Conservation (phyloP, 2,113 vertebrate genomes). For the Cettia cetti region DNA sequence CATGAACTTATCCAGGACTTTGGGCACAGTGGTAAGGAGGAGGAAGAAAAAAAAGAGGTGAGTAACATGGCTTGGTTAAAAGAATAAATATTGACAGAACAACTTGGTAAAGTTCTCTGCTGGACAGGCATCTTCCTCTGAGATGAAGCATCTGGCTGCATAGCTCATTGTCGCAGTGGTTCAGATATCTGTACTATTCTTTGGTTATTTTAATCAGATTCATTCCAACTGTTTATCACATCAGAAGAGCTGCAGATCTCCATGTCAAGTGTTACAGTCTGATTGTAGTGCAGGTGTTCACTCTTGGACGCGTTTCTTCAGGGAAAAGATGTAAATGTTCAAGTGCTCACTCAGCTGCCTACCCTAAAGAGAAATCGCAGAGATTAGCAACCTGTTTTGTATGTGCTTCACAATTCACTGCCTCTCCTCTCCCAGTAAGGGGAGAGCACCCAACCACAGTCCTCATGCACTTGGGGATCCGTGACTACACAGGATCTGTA, state of each 20-base stretch:
- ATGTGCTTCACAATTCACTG: not conserved
- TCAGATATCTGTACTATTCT: not conserved
- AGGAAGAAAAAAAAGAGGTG: not conserved
- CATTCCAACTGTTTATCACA: not conserved
- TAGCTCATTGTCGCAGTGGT: not conserved
- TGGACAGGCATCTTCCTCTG: not conserved
- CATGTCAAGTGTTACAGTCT: not conserved
- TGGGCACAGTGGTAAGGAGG: not conserved
- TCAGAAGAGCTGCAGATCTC: not conserved
- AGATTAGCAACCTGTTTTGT: not conserved
- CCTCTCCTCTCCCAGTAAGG: not conserved
- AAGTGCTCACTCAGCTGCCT: constrained; percentile 62
- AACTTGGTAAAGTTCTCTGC: not conserved
- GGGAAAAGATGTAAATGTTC: constrained; percentile 56
- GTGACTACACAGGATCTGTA: not conserved
- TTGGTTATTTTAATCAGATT: not conserved
- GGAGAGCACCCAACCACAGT: not conserved
- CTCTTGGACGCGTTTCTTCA: constrained; percentile 48
- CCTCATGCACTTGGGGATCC: accelerated
- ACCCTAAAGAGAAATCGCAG: constrained; percentile 21
- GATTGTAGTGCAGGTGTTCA: not conserved
- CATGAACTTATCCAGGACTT: not conserved
- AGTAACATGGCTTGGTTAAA: not conserved
- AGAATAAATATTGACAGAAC: not conserved
- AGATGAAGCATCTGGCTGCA: constrained; percentile 4